Conservation (phyloP, 2,888 invertebrate genomes). For the Hymenopus coronatus region DNA sequence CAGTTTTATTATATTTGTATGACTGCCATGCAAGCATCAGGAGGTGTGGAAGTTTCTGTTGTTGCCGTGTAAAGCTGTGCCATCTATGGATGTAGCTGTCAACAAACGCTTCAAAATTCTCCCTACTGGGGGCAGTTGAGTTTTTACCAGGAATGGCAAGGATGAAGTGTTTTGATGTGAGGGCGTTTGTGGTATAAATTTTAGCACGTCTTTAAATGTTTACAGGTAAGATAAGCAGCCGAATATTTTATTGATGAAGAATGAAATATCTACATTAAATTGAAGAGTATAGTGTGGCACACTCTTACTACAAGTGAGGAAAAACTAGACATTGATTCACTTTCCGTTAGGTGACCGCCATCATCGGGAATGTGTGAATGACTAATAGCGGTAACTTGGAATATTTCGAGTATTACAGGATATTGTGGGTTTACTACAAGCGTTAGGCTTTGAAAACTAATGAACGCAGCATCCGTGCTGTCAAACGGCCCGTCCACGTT, state of each 20-base stretch:
- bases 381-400: slow-evolving; percentile 27
- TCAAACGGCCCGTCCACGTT: not conserved
- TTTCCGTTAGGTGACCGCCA: slow-evolving; percentile 36
- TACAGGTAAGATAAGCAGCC: slow-evolving; percentile 22
- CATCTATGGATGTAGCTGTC: slow-evolving; percentile 3
- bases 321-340: slow-evolving; percentile 29
- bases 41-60: too few relatives aligned
- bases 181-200: slow-evolving; percentile 25
- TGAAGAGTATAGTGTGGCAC: not conserved
- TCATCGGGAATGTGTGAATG: slow-evolving; percentile 29
- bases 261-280: not conserved
- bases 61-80: not conserved
- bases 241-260: not conserved
- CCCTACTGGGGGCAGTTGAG: slow-evolving; percentile 18
- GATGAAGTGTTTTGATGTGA: slow-evolving; percentile 26
- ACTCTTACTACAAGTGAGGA: not conserved
- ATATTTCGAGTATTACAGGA: slow-evolving; percentile 1
- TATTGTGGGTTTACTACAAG: not conserved
- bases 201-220: slow-evolving; percentile 30
- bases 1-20: too few relatives aligned
- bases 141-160: slow-evolving; percentile 14
- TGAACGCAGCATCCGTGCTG: not conserved
- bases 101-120: slow-evolving; percentile 22
- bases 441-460: not conserved
- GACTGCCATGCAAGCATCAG: too few relatives aligned